Evolutionary conservation across 2,113 vertebrate species (phyloP), one percentile per base, ranked within the genome.

Genomic region (Muntiacus muntjak): DNA sequence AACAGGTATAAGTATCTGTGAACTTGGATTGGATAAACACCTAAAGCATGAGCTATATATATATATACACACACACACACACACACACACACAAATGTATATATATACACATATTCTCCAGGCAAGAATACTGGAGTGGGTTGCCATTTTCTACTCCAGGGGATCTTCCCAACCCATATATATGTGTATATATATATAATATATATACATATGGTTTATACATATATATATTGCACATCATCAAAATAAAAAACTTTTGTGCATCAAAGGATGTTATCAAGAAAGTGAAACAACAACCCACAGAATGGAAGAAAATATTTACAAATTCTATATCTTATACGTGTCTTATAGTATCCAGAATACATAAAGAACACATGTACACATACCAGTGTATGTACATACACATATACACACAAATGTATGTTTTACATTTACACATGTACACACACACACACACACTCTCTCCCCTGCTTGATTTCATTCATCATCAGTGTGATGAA

Each of bases 251-350:
- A 88, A 88, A 78, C 15, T 91, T 86, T 57, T 60, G 11, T 52
- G n/a, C 28, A 52, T 62, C 16, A 57, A 85, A 86, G 12, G 36
- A 57, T 54, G 14, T 5, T n/a, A 71, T 74, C 26, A 91, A 91
- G 54, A 87, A 87, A 87, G 11, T 52, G 23, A 60, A 89, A 86
- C 5, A 5, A 67, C 33, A 50, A 13, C 28, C 60, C 28, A 87
- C 21, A 79, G 50, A 84, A 92, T 52, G 78, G 47, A 91, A 92
- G 57, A 87, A 64, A 97, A 92, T 78, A 85, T 78, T 89, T 95
- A 16, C n/a, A 92, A 55, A 58, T 71, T 84, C 23, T 54, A 3
- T 92, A 85, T 85, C 50, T 43, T 21, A 58, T 67, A 60, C 62
- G 26, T 36, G 26, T n/a, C 45, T 55, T 50, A 50, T 50, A 60